These are phyloP conservation scores for Proctacanthus coquilletti DNA, from an alignment of 1,140 invertebrate genomes.

Conservation along the genomic window DNA sequence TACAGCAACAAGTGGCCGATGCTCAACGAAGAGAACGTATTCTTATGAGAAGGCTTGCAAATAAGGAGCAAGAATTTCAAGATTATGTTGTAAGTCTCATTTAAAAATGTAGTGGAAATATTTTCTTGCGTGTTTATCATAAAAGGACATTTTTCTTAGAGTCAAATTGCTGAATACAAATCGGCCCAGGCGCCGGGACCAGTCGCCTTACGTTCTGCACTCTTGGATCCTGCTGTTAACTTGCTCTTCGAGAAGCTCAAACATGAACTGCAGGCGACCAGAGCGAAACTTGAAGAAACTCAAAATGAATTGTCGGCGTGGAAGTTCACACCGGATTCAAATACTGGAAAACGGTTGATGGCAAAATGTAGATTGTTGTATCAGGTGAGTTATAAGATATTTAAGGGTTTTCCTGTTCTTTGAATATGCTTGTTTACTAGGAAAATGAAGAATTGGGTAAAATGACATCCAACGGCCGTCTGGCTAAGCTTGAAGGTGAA, in stretches of 20 bases:
- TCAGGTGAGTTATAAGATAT: constrained; percentile 33
- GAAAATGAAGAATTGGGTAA: constrained; percentile 97
- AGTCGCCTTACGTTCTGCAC: constrained; percentile 58
- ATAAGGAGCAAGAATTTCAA: constrained; percentile 93
- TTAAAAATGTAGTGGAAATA: no score
- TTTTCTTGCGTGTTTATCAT: no score
- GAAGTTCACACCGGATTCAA: constrained; percentile 97
- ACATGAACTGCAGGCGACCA: constrained; percentile 77
- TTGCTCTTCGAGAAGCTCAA: constrained; percentile 81
- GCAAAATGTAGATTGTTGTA: constrained; percentile 91
- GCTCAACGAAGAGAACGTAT: constrained; percentile 80
- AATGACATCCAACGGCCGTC: constrained; percentile 84
- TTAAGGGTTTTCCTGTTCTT: not conserved
- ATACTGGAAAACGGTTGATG: constrained; percentile 95
- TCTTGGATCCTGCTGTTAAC: constrained; percentile 93
- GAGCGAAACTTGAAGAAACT: constrained; percentile 86
- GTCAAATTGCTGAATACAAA: constrained; percentile 83
- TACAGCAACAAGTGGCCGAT: constrained; percentile 67
- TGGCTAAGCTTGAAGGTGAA: constrained; percentile 92
- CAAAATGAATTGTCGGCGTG: constrained; percentile 95
- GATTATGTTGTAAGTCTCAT: constrained; percentile 73
- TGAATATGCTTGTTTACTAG: constrained; percentile 1
- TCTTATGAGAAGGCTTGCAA: constrained; percentile 73
- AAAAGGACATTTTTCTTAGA: constrained; percentile 39
- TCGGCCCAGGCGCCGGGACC: constrained; percentile 61